Conservation (phyloP, 2,113 vertebrate genomes). For the Vireo altiloquus region DNA sequence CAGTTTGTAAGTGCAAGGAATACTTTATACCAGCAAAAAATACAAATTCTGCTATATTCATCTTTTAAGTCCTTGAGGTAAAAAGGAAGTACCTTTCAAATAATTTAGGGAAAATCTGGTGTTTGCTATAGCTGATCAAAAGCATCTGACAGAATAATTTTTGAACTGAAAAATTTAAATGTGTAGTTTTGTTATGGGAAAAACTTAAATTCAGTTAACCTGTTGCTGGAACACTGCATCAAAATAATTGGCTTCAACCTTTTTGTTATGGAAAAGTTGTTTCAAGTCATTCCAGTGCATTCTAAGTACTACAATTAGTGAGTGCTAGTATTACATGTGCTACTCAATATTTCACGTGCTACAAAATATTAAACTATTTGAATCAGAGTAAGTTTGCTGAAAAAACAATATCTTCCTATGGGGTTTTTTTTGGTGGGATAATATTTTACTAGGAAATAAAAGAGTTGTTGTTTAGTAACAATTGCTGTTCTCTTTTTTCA, state of each 20-base stretch:
- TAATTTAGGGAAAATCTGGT: not conserved
- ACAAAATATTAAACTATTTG: not conserved
- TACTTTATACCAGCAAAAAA: not conserved
- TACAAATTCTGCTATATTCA: not conserved
- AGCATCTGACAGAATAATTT: not conserved
- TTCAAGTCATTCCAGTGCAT: not conserved
- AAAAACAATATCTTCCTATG: not conserved
- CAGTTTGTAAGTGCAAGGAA: not conserved
- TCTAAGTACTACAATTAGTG: not conserved
- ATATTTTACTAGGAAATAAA: not conserved
- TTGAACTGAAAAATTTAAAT: not conserved
- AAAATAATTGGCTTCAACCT: not conserved
- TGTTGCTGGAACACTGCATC: not conserved
- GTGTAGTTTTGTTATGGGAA: not conserved
- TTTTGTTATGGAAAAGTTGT: not conserved
- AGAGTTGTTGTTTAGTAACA: not conserved
- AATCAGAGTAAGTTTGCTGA: not conserved
- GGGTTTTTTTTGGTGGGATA: not conserved
- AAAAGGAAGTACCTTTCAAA: not conserved
- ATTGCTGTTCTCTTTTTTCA: not conserved
- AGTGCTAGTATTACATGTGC: not conserved
- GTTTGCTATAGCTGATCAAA: not conserved
- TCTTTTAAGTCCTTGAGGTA: not conserved
- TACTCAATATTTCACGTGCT: not conserved
- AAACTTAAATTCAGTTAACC: not conserved